phyloP scores from a whole-genome alignment of 2,888 invertebrate species.

The Tinea semifulvella region DNA sequence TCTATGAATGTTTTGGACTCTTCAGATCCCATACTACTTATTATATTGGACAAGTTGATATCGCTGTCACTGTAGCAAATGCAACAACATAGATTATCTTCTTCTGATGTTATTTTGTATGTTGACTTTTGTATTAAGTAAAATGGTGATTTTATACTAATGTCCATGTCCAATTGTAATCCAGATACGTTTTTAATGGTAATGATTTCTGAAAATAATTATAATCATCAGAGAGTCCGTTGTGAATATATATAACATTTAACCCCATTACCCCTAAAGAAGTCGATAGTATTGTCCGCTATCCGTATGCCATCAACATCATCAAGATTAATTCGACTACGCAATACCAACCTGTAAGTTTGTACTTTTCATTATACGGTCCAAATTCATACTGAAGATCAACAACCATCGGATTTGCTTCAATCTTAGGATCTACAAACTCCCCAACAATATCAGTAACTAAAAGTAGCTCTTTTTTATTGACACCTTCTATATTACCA shows the following conservation, averaged over 20 bases:
- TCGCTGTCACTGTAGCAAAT: constrained; percentile 45
- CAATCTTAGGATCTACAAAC: constrained; percentile 67
- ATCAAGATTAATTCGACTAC: too few relatives aligned
- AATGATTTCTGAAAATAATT: constrained; percentile 48
- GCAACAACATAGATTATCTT: constrained; percentile 45
- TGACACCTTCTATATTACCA: constrained; percentile 60
- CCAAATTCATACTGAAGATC: constrained; percentile 60
- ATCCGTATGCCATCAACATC: too few relatives aligned
- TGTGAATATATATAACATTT: too few relatives aligned
- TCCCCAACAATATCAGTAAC: constrained; percentile 58
- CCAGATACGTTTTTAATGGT: constrained; percentile 63
- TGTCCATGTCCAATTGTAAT: constrained; percentile 52
- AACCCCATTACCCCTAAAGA: too few relatives aligned
- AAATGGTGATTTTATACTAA: constrained; percentile 60
- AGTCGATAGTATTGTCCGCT: too few relatives aligned
- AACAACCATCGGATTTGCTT: constrained; percentile 52
- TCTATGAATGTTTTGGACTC: constrained; percentile 42
- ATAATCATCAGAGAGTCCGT: constrained; percentile 4
- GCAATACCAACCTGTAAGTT: constrained; percentile 60
- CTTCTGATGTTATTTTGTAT: constrained; percentile 40
- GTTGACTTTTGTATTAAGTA: constrained; percentile 42
- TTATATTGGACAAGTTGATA: constrained; percentile 36
- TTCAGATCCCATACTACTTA: constrained; percentile 30
- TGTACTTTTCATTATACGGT: constrained; percentile 47
- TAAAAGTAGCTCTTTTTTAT: constrained; percentile 60